A percentile compares a stretch with the other conserved stretches of the same genome.
phyloP scores from a whole-genome alignment of 2,888 invertebrate species.

The Tenodera sinensis region DNA sequence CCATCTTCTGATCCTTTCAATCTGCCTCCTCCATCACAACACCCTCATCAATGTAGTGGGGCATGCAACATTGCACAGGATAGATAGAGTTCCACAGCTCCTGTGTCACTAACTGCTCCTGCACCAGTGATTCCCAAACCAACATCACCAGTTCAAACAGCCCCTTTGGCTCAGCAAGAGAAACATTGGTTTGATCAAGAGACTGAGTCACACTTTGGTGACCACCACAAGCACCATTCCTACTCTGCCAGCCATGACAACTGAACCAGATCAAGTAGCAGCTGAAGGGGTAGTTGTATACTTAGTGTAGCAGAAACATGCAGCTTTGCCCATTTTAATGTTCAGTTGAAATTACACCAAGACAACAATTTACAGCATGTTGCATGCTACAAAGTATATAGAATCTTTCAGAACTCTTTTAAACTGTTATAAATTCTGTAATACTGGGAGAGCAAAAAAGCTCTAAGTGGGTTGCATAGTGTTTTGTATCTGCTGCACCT shows the following conservation, averaged over 20 bases:
- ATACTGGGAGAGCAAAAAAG: too few species aligned
- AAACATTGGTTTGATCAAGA: conserved; percentile 50
- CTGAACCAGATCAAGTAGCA: neutral
- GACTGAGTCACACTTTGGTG: conserved; percentile 47
- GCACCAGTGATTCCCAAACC: conserved; percentile 42
- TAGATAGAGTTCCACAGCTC: neutral
- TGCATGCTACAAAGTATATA: too few species aligned
- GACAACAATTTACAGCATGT: too few species aligned
- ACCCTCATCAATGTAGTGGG: conserved; percentile 32
- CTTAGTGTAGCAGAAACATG: too few species aligned
- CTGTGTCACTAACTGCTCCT: conserved; percentile 30
- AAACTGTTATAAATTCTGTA: too few species aligned
- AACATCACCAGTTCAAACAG: conserved; percentile 38
- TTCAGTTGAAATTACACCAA: too few species aligned
- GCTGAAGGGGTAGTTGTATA: neutral
- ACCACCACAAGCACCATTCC: neutral
- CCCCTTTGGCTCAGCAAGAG: conserved; percentile 29
- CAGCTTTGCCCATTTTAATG: too few species aligned
- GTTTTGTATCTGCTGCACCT: too few species aligned
- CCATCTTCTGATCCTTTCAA: conserved; percentile 41
- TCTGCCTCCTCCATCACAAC: conserved; percentile 31
- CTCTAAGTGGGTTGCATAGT: too few species aligned
- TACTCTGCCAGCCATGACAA: neutral
- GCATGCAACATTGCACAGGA: conserved; percentile 29
- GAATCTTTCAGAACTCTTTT: too few species aligned